Percentiles rank a stretch among this genome's conserved stretches.
phyloP scores from a whole-genome alignment of 2,113 vertebrate genomes.

The Rallus limicola region DNA sequence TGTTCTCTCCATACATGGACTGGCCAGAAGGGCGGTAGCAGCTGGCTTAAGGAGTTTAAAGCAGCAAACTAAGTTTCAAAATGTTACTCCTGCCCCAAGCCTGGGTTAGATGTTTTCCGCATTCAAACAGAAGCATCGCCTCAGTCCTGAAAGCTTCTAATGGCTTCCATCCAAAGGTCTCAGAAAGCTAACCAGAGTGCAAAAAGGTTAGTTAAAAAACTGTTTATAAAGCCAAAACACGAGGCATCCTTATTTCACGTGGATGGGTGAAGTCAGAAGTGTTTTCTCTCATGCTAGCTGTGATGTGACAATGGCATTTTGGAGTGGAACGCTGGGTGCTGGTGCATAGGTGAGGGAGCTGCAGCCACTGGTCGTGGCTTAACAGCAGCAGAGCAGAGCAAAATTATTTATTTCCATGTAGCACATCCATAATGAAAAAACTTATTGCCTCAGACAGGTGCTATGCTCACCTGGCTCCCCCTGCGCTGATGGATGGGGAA shows the following conservation, averaged over 20 bases:
- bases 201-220: neutral
- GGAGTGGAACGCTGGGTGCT: neutral
- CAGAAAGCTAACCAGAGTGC: neutral
- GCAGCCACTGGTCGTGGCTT: neutral
- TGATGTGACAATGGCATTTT: neutral
- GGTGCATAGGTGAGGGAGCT: neutral
- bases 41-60: neutral
- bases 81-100: neutral
- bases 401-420: neutral
- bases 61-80: neutral
- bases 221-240: neutral
- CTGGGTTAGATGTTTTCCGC: neutral
- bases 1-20: fast-evolving
- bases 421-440: neutral
- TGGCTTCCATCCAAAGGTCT: neutral
- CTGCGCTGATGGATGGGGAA: neutral
- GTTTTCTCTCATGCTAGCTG: fast-evolving
- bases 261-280: neutral
- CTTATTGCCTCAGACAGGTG: neutral
- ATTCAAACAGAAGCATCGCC: neutral
- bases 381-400: neutral
- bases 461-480: neutral
- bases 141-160: neutral
- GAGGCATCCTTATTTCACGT: fast-evolving
- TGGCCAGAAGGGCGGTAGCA: neutral